Percentiles rank a stretch among this genome's conserved stretches.
These are phyloP conservation scores for Caenorhabditis becei DNA, from an alignment of 2,888 invertebrate genomes.

Conservation along the genomic window DNA sequence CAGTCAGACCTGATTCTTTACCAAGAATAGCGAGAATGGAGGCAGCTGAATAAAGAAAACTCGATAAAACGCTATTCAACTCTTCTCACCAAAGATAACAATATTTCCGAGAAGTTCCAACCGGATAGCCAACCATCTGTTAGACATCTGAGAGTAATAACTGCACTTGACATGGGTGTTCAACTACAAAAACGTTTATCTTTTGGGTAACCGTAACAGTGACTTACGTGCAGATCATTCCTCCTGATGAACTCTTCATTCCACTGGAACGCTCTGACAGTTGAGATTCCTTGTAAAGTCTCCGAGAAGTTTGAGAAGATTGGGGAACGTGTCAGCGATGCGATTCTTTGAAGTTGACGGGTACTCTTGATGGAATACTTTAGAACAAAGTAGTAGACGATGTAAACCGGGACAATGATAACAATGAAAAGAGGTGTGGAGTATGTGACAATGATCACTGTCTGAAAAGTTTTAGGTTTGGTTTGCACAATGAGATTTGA, in stretches of 20 bases:
- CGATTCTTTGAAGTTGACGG: slow-evolving; percentile 85
- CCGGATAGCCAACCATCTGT: slow-evolving; percentile 66
- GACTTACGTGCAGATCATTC: slow-evolving; percentile 54
- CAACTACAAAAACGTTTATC: slow-evolving; percentile 37
- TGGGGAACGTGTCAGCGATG: slow-evolving; percentile 80
- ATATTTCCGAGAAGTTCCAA: slow-evolving; percentile 71
- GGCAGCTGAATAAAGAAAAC: slow-evolving; percentile 53
- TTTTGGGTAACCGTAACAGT: background rate
- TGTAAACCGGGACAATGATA: slow-evolving; percentile 78
- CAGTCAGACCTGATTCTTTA: slow-evolving; percentile 70
- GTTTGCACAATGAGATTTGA: too few species aligned
- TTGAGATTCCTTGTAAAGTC: slow-evolving; percentile 78
- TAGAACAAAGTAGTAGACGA: slow-evolving; percentile 83
- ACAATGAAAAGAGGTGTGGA: slow-evolving; percentile 78
- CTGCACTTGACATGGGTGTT: slow-evolving; percentile 62
- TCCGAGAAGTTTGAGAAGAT: slow-evolving; percentile 81
- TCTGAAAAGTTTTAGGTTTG: slow-evolving; percentile 35
- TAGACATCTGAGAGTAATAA: slow-evolving; percentile 66
- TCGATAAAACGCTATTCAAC: too few species aligned
- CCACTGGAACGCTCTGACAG: slow-evolving; percentile 79
- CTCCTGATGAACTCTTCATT: slow-evolving; percentile 70
- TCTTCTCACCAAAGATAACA: slow-evolving; percentile 65
- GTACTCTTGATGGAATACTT: slow-evolving; percentile 95
- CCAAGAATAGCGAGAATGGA: slow-evolving; percentile 68
- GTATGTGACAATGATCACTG: slow-evolving; percentile 77